Evolutionary conservation across 2,113 vertebrate species (phyloP), one percentile per base, ranked within the genome.

Genomic region (Silurus glanis): DNA sequence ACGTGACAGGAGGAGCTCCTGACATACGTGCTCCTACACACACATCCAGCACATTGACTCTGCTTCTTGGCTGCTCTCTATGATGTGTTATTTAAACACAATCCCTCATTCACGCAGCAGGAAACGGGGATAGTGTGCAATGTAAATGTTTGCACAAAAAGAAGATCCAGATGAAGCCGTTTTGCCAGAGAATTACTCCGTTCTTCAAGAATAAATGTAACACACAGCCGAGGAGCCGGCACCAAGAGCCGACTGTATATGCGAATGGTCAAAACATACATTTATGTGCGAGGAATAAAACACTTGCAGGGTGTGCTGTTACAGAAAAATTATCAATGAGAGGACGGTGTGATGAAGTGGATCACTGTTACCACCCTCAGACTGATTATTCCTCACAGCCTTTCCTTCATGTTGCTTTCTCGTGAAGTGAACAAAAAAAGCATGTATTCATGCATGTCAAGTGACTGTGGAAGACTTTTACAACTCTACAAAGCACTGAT

Each of bases 101-200:
- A 37, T 74, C 56, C 28, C n/a, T 82, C 58, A 56, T 21, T 28
- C 28, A 56, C 7, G 23, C 72, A 6, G 53, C 64, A 79, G 83
- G 87, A 78, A 83, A 5, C 12, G 7, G 47, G 37, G 74, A 74
- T 59, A 74, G 66, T 75, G 21, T 25, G 61, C 67, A 62, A 64
- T 85, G 80, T 89, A 87, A 87, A 85, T 87, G 83, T 89, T 87
- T 89, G 55, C 59, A 62, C 55, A 72, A n/a, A 28, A 19, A 82
- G 13, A 56, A 69, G 53, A 45, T 62, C 47, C 76, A 81, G 37
- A 82, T 86, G 55, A 66, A 59, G 62, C 10, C 28, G n/a, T 79
- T 79, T 79, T 17, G 14, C 16, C 25, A 19, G n/a, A 53, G 75
- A 56, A 79, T 9, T 58, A 37, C 55, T 80, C 16, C 16, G 13